phyloP scores from a whole-genome alignment of 2,113 vertebrate species.

The Typhlomys cinereus region DNA sequence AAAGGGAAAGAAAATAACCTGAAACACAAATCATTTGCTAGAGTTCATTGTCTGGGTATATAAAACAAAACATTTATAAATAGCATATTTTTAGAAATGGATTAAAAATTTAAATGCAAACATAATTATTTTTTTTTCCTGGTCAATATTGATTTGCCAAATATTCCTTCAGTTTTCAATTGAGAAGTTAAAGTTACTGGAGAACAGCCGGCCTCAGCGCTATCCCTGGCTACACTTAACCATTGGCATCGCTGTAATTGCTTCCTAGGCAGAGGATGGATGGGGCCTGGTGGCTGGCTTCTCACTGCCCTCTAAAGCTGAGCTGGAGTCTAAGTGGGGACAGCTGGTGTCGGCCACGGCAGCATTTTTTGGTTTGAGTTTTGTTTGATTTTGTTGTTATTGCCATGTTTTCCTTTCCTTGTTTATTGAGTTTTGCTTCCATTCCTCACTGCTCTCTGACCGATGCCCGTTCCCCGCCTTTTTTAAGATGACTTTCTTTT shows the following conservation, averaged over 20 bases:
- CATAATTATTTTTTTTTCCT: constrained; percentile 28
- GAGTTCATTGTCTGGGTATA: not conserved
- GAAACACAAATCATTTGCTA: not conserved
- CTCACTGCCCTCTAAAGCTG: not conserved
- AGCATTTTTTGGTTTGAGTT: constrained; percentile 36
- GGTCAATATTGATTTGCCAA: constrained; percentile 19
- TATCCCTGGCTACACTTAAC: not conserved
- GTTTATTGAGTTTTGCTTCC: constrained; percentile 67
- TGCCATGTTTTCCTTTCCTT: constrained; percentile 52
- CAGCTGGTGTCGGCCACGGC: not conserved
- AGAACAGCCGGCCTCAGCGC: not conserved
- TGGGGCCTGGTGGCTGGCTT: not conserved
- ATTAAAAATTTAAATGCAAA: constrained; percentile 28
- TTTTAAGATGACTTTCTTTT: constrained; percentile 50
- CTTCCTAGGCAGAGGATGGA: not conserved
- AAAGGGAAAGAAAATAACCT: not conserved
- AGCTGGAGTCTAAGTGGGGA: not conserved
- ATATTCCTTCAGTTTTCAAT: constrained; percentile 54
- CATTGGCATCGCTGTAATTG: not conserved
- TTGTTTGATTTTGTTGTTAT: constrained; percentile 61
- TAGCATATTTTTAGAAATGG: constrained; percentile 43
- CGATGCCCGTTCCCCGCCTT: not conserved
- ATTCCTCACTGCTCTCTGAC: constrained; percentile 58
- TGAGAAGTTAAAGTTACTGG: constrained; percentile 3
- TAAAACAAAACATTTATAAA: not conserved